Evolutionary conservation across 2,113 vertebrate genomes (phyloP).

Genomic region (human (Homo sapiens)): GRCh38 chr5:34733001-34733500

Average conservation of each 20-base stretch:
- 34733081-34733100: background rate
- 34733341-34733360: background rate
- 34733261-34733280: background rate
- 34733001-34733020: background rate
- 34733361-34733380: background rate
- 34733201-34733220: background rate
- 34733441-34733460: background rate
- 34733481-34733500: background rate
- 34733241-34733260: background rate
- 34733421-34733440: background rate
- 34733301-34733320: background rate
- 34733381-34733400: background rate
- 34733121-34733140: background rate
- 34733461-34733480: background rate
- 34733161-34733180: background rate
- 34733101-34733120: background rate
- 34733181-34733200: background rate
- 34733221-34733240: background rate
- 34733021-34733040: slow-evolving; percentile 38
- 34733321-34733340: background rate
- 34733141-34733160: background rate
- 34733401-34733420: background rate
- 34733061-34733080: background rate
- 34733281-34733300: background rate
- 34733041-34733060: slow-evolving; percentile 7